phyloP scores from a whole-genome alignment of 2,888 invertebrate genomes.

The Oasisia sp. region DNA sequence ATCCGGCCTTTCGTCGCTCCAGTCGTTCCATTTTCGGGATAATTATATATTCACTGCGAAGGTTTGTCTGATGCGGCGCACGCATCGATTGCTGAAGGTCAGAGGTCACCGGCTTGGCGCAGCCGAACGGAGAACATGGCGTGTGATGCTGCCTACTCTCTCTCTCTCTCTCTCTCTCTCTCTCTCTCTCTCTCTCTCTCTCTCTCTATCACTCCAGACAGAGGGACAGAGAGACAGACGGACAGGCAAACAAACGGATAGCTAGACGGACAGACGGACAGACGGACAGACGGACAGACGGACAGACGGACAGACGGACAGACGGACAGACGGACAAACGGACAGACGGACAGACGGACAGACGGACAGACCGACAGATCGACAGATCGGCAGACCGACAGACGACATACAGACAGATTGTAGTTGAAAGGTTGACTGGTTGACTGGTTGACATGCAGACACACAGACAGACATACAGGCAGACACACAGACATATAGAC shows the following conservation, averaged over 20 bases:
- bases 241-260: not conserved
- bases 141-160: not conserved
- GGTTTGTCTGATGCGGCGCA: not conserved
- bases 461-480: not conserved
- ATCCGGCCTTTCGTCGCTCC: not conserved
- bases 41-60: constrained; percentile 1
- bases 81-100: not conserved
- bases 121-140: not conserved
- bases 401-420: no score
- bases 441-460: not conserved
- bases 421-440: no score
- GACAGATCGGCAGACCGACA: no score
- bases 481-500: not conserved
- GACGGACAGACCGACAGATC: no score
- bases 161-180: not conserved
- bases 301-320: no score
- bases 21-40: constrained; percentile 17
- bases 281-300: no score
- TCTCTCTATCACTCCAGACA: not conserved
- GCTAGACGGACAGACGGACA: no score
- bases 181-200: not conserved
- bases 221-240: not conserved
- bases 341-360: no score
- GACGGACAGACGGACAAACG: no score
- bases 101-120: not conserved